A percentile compares a stretch with the other conserved stretches of the same genome.
Conservation (phyloP, 2,888 invertebrate species). For the Pristionchus mayeri region DNA sequence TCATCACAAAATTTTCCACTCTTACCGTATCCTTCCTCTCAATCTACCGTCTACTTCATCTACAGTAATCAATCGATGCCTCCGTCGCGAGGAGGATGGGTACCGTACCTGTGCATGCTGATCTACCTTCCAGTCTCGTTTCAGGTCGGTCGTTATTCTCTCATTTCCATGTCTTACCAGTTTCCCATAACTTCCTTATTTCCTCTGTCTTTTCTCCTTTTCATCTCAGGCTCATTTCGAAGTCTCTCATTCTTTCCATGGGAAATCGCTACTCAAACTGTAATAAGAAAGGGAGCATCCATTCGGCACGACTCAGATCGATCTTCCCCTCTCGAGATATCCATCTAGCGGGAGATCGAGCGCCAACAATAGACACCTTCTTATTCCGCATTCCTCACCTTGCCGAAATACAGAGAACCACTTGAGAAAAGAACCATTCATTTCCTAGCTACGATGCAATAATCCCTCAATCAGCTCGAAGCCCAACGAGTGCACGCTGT, state of each 20-base stretch:
- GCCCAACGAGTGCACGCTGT: slow-evolving; percentile 23
- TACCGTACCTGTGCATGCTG: neutral
- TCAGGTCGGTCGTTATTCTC: neutral
- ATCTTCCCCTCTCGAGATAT: neutral
- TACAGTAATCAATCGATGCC: neutral
- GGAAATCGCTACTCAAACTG: neutral
- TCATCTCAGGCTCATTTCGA: neutral
- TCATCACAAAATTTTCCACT: neutral
- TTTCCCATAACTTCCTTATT: neutral
- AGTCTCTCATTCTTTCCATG: neutral
- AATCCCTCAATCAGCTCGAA: slow-evolving; percentile 25
- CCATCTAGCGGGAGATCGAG: neutral
- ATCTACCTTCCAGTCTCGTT: neutral
- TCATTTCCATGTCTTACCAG: slow-evolving; percentile 6
- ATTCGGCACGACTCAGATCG: neutral
- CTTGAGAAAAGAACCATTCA: neutral
- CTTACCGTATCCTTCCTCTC: neutral
- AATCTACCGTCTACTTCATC: neutral
- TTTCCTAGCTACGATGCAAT: neutral
- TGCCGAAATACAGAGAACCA: neutral
- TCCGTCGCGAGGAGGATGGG: slow-evolving; percentile 7
- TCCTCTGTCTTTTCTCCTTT: neutral
- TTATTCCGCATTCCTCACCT: slow-evolving; percentile 14
- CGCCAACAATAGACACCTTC: neutral
- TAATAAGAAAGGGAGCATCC: neutral